Conservation (phyloP, 2,888 invertebrate species). For the Meloe dianella region DNA sequence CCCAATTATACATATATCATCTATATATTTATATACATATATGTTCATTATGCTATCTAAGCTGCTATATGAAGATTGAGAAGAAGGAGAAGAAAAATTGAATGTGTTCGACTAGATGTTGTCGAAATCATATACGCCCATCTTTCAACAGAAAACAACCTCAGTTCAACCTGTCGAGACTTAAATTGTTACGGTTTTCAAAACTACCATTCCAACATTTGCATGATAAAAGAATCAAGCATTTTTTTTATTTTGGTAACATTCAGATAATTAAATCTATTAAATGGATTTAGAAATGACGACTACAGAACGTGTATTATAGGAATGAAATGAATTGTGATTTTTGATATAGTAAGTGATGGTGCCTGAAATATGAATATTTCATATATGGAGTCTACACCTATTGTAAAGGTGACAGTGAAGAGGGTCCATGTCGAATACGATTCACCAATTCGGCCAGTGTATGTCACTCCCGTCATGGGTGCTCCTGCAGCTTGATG, state of each 20-base stretch:
- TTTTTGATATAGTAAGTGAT: constrained; percentile 8
- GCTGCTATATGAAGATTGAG: not conserved
- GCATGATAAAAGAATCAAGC: constrained; percentile 22
- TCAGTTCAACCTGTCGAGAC: constrained; percentile 20
- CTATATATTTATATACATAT: not conserved
- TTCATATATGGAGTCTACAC: constrained; percentile 56
- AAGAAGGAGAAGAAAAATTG: not conserved
- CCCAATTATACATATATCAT: not conserved
- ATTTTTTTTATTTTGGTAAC: constrained; percentile 22
- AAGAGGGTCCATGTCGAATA: constrained; percentile 55
- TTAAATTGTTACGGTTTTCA: constrained; percentile 22
- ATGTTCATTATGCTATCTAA: not conserved
- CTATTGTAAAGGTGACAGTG: constrained; percentile 56
- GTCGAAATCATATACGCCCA: constrained; percentile 18
- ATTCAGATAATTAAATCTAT: constrained; percentile 11
- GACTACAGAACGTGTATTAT: not conserved
- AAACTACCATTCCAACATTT: constrained; percentile 28
- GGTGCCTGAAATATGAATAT: constrained; percentile 49
- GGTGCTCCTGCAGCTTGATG: constrained; percentile 26
- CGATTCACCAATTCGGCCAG: constrained; percentile 45
- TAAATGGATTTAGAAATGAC: not conserved
- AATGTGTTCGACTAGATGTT: constrained; percentile 5
- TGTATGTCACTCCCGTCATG: constrained; percentile 40
- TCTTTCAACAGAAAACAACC: constrained; percentile 25
- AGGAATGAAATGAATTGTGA: constrained; percentile 19